Base-by-base conservation (phyloP, 2,888 invertebrate genomes). In the Cephonodes hylas region DNA sequence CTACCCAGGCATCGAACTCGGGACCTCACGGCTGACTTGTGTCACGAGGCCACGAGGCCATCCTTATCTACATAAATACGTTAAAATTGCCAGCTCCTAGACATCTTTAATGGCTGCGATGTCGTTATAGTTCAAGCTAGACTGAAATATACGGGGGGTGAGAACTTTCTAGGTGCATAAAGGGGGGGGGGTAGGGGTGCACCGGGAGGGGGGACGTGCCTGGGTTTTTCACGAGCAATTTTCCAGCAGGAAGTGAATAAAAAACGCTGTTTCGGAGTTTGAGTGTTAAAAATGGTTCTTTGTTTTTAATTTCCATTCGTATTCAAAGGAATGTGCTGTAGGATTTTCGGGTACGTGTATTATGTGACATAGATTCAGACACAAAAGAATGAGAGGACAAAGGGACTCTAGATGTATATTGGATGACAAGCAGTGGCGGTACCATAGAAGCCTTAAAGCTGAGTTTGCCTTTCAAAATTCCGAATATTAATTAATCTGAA, bases 161-260 rank as follows among this genome's bases (percentile, higher is more conserved):
- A 20, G 31, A 18, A 31, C 18, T 18, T 53, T 48, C 48, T 53
- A 53, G 53, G 31, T 31, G 53, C 53, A 31, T 38, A 38, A 38
- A n/a, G n/a, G 10, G 53, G 7, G 15, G 23, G 46, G 18, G 25
- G 48, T 0, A n/a, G n/a, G n/a, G n/a, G n/a, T n/a, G n/a, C n/a
- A n/a, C n/a, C n/a, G n/a, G 31, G 31, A 31, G 27, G 38, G 38
- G 38, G 10, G 38, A 18, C 27, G 53, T 31, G 53, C 53, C 53
- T 18, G 31, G 27, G 31, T 53, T 53, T 44, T 48, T 53, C 53
- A 27, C 15, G 31, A 53, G 53, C 31, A 53, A 53, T 53, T 53
- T 27, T 18, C 15, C 48, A 18, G 20, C 53, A 53, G 53, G 53
- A 53, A 53, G 53, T 53, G 48, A 53, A 53, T 18, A 53, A 53